Evolutionary conservation across 1,140 invertebrate species (phyloP).

Genomic region (Gonatopus flavifemur): DNA sequence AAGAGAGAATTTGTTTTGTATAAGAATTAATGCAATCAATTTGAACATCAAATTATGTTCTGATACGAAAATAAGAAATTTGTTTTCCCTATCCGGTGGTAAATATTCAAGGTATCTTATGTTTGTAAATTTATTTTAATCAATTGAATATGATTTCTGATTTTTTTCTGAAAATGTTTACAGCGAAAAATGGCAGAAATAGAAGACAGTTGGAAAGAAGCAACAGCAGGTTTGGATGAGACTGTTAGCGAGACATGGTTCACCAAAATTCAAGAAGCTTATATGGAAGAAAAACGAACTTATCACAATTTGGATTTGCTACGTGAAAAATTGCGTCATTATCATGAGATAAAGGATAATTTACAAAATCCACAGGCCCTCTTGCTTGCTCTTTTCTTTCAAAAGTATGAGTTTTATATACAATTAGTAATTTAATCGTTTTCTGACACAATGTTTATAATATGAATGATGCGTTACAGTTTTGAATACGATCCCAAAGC

Average conservation of each 20-base stretch:
- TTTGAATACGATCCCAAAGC: slow-evolving; percentile 59
- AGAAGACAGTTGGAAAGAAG: slow-evolving; percentile 53
- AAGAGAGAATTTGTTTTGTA: too few species aligned
- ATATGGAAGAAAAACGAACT: slow-evolving; percentile 51
- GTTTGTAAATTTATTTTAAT: too few species aligned
- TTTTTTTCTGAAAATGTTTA: not conserved
- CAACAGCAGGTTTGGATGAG: slow-evolving; percentile 40
- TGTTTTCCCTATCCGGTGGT: too few species aligned
- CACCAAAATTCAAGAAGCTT: slow-evolving; percentile 40
- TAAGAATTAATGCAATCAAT: too few species aligned
- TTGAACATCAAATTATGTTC: too few species aligned
- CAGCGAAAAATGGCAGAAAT: slow-evolving; percentile 42
- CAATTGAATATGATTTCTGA: too few species aligned
- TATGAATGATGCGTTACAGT: slow-evolving; percentile 36
- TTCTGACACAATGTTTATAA: not conserved
- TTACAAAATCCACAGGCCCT: slow-evolving; percentile 56
- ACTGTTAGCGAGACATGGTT: slow-evolving; percentile 48
- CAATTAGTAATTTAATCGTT: not conserved
- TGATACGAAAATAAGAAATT: too few species aligned
- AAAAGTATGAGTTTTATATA: slow-evolving; percentile 52
- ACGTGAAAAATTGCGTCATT: slow-evolving; percentile 53
- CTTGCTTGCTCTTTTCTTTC: slow-evolving; percentile 60
- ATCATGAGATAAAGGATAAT: slow-evolving; percentile 52
- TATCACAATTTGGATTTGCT: slow-evolving; percentile 59
- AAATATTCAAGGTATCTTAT: too few species aligned